Evolutionary conservation across 2,113 vertebrate genomes (phyloP), one percentile per base, ranked within the genome.

Genomic region (Eulemur rufifrons): DNA sequence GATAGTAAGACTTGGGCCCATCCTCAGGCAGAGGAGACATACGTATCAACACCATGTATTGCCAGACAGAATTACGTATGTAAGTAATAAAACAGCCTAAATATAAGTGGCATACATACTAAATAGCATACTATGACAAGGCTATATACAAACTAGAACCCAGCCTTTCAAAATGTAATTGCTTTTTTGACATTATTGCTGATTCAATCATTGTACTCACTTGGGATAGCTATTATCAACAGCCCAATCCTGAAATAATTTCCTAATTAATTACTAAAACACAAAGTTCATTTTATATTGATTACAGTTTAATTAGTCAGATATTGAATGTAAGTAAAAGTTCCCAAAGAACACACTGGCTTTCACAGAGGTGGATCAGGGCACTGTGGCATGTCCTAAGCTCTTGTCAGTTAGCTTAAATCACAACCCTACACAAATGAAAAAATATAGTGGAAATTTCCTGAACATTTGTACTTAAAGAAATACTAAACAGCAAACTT

Each of bases 191-290:
- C 4, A n/a, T 76, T 61, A 78, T 50, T 76, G 23, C 10, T 69
- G 42, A 82, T 18, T 89, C 45, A 82, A 71, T 92, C 47, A 52
- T 63, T 69, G 14, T 6, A 50, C 6, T 76, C 18, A 42, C 5
- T 82, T 71, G 52, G 5, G 21, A 81, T 71, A 42, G 15, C 6
- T 73, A 23, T 66, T 56, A 77, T 59, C 25, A 86, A 63, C 18
- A 95, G 39, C 37, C 4, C 39, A 71, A 54, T 74, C 66, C 87
- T 74, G 42, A 93, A 76, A 52, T 91, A 7, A 82, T 50, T 95
- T 97, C 23, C 47, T 21, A 88, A 69, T 54, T 93, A 86, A 76
- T 45, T 34, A n/a, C 23, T 74, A 63, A 85, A 83, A 74, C 54
- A 14, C 7, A 25, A 42, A 89, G 14, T 88, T 92, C 8, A 47